These are phyloP conservation scores for Euschistus heros DNA, from an alignment of 1,140 invertebrate species.

Conservation along the genomic window DNA sequence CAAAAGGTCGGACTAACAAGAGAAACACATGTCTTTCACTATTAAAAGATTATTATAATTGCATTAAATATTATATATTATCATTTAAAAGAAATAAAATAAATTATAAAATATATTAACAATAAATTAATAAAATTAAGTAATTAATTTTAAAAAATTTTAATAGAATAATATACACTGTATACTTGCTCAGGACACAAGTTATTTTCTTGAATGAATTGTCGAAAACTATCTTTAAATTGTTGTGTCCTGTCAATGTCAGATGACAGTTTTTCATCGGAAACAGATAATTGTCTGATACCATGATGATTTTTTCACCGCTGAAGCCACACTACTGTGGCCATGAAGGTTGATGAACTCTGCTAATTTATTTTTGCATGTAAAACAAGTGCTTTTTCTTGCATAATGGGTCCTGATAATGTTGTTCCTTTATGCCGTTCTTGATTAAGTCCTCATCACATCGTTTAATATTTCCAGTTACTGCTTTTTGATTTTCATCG, in stretches of 20 bases:
- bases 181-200: neutral
- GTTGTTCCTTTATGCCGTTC: slow-evolving; percentile 8
- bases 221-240: neutral
- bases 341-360: neutral
- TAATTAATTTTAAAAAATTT: no score
- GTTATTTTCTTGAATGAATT: neutral
- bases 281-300: neutral
- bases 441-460: neutral
- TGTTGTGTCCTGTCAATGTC: no score
- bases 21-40: no score
- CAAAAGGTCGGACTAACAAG: no score
- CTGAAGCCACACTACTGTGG: slow-evolving; percentile 2
- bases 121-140: no score
- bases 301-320: slow-evolving; percentile 3
- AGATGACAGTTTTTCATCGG: neutral
- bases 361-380: neutral
- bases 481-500: neutral
- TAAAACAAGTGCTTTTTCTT: slow-evolving; percentile 13
- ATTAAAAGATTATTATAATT: no score
- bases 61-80: no score
- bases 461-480: slow-evolving; percentile 1
- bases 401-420: slow-evolving; percentile 4
- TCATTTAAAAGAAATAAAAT: no score
- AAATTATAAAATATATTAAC: no score
- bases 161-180: no score